phyloP scores from a whole-genome alignment of 1,140 invertebrate species.

The Aethina tumida region DNA sequence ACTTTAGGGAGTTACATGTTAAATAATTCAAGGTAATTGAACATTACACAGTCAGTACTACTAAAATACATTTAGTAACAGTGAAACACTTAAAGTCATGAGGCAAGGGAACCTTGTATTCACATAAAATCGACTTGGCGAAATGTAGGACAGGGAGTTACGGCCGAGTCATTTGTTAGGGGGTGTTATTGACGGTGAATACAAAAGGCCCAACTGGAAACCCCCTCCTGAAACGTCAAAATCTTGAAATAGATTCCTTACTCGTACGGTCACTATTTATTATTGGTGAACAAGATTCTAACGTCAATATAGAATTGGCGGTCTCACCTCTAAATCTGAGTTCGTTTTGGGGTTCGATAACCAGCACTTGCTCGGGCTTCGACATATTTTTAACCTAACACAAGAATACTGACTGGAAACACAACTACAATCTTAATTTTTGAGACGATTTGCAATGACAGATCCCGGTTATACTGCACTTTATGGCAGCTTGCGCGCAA shows the following conservation, averaged over 20 bases:
- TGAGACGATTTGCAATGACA: slow-evolving; percentile 25
- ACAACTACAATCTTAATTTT: slow-evolving; percentile 23
- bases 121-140: too few species aligned
- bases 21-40: too few species aligned
- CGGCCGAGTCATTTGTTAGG: too few species aligned
- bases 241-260: slow-evolving; percentile 15
- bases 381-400: slow-evolving; percentile 29
- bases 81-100: too few species aligned
- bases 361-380: slow-evolving; percentile 52
- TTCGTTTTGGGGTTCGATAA: slow-evolving; percentile 61
- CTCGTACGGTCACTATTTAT: slow-evolving; percentile 17
- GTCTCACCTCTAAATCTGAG: slow-evolving; percentile 61
- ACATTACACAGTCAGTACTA: too few species aligned
- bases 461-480: slow-evolving; percentile 31
- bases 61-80: too few species aligned
- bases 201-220: too few species aligned
- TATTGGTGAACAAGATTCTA: slow-evolving; percentile 14
- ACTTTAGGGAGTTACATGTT: too few species aligned
- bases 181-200: too few species aligned
- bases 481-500: slow-evolving; percentile 24
- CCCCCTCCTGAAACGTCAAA: slow-evolving; percentile 6
- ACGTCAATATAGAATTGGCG: slow-evolving; percentile 17
- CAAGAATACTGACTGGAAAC: slow-evolving; percentile 21
- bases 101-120: too few species aligned
- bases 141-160: too few species aligned